phyloP scores from a whole-genome alignment of 2,113 vertebrate genomes.

The Bos javanicus region DNA sequence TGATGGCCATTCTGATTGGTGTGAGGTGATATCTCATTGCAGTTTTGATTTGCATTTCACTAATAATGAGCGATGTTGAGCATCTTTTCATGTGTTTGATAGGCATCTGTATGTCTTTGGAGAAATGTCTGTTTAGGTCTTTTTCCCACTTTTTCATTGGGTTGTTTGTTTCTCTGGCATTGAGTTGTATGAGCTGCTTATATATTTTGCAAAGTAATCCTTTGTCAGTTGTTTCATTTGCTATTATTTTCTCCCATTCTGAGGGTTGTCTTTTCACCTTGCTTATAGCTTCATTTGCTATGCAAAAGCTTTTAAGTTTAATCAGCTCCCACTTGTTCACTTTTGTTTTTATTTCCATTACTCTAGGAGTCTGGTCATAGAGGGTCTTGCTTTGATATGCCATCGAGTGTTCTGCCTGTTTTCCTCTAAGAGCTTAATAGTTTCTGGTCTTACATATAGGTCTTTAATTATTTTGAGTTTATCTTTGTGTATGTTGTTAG shows the following conservation, averaged over 20 bases:
- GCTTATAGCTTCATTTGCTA: background rate
- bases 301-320: background rate
- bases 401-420: background rate
- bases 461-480: background rate
- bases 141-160: background rate
- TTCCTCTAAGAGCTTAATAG: background rate
- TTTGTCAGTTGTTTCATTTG: background rate
- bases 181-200: background rate
- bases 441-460: background rate
- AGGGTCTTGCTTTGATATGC: background rate
- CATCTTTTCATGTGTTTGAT: background rate
- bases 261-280: background rate
- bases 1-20: background rate
- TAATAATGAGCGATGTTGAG: background rate
- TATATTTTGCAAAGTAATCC: background rate
- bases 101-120: background rate
- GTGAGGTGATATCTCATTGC: background rate
- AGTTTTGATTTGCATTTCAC: background rate
- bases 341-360: background rate
- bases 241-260: background rate
- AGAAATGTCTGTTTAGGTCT: background rate
- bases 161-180: background rate
- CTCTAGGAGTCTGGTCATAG: background rate
- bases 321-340: background rate
- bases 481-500: background rate